Evolutionary conservation across 1,140 invertebrate genomes (phyloP), one percentile per base, ranked within the genome.

Genomic region (Melitaea cinxia): DNA sequence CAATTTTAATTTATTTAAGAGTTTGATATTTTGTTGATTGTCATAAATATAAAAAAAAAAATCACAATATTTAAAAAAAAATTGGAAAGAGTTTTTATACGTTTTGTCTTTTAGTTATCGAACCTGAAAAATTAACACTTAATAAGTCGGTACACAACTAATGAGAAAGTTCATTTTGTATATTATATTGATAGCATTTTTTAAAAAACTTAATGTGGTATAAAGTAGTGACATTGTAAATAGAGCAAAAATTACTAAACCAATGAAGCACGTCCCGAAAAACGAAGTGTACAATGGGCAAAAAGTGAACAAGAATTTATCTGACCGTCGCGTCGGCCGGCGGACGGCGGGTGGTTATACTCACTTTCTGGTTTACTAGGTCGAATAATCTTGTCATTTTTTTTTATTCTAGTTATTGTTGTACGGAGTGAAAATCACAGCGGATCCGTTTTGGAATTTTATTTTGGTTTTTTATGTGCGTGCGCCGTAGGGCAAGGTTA

Each of bases 331-430:
- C 78, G 75, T 61, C 67, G 67, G 58, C 24, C 50, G 60, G 54
- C 55, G 59, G 54, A n/a, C 71, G 73, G 70, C 65, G 72, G 61
- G 21, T 49, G 42, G 53, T 55, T 45, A 50, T 72, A 63, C 66
- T 66, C 68, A 77, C 75, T 83, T 86, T 82, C 82, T 84, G 78
- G 77, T 81, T 85, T 84, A 88, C 80, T 88, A 74, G 85, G 82
- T 85, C 85, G 77, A 84, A 82, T 83, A 78, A 81, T 79, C 63
- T 70, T 68, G 58, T 75, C 77, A 69, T 72, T 75, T 78, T 78
- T 37, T 66, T 85, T 76, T 79, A 52, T 63, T 79, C 80, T 77
- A 73, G 77, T 78, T 70, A 71, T 73, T 69, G 59, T 72, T 68
- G 73, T 69, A 73, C 57, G 53, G 59, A 82, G 75, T 79, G 83